Percentiles rank a stretch among this genome's conserved stretches.
These are phyloP conservation scores for Oreochromis spilurus DNA, from an alignment of 2,113 vertebrate species.

Conservation along the genomic window DNA sequence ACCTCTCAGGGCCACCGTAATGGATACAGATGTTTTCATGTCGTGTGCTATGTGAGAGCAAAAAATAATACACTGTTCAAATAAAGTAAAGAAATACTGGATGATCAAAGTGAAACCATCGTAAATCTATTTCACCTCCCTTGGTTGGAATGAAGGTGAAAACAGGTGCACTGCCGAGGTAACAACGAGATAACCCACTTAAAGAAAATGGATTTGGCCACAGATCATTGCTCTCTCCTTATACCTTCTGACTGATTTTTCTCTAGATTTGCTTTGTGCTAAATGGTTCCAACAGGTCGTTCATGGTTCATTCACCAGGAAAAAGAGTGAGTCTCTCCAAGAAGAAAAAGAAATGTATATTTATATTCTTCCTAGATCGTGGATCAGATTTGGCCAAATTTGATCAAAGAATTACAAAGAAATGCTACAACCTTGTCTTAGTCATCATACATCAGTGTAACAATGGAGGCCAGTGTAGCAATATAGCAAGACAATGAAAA, in stretches of 20 bases:
- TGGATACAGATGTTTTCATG: not conserved
- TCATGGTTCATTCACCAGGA: not conserved
- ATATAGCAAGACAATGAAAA: not conserved
- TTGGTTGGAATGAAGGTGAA: not conserved
- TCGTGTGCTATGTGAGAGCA: not conserved
- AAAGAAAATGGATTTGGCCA: not conserved
- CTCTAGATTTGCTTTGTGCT: not conserved
- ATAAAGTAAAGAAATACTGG: not conserved
- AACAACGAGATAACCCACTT: not conserved
- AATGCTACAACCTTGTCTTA: not conserved
- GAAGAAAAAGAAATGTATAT: not conserved
- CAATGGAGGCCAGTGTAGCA: fast-evolving
- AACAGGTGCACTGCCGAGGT: not conserved
- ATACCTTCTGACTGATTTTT: not conserved
- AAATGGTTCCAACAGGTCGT: not conserved
- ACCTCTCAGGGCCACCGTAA: not conserved
- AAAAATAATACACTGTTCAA: not conserved
- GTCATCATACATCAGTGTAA: fast-evolving
- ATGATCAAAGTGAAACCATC: not conserved
- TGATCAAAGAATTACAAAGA: not conserved
- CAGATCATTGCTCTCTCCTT: not conserved
- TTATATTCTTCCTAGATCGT: not conserved
- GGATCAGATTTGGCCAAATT: not conserved
- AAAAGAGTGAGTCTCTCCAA: not conserved
- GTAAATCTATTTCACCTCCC: not conserved